These are phyloP conservation scores for Lonchura striata DNA, from an alignment of 2,113 vertebrate species.

Conservation along the genomic window DNA sequence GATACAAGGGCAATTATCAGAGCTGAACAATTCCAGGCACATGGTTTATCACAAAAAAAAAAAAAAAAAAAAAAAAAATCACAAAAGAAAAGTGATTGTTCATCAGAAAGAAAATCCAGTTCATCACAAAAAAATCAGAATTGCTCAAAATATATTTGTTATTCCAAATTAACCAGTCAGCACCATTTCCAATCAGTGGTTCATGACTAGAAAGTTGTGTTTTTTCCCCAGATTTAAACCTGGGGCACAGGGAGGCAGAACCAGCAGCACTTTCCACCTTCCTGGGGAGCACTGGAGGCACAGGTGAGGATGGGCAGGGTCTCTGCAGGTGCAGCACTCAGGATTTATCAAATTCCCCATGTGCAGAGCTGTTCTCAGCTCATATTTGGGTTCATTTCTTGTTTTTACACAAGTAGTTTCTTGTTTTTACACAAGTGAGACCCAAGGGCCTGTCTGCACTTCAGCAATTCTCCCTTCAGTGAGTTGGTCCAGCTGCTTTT, in stretches of 20 bases:
- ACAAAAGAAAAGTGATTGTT: too few species aligned
- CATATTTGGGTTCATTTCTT: background rate
- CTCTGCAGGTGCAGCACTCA: too few species aligned
- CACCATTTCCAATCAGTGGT: background rate
- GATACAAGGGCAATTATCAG: background rate
- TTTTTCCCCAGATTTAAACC: background rate
- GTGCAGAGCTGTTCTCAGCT: background rate
- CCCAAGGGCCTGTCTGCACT: background rate
- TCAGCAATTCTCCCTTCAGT: background rate
- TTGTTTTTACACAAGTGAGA: background rate
- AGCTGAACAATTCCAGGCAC: background rate
- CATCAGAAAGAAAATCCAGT: background rate
- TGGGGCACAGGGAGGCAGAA: background rate
- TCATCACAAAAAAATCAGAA: background rate
- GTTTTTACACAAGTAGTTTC: background rate
- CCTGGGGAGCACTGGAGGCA: background rate
- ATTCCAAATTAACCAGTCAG: background rate
- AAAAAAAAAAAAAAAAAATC: background rate
- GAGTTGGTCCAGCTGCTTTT: background rate
- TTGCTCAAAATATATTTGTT: background rate
- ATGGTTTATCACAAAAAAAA: background rate
- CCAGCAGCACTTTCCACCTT: background rate
- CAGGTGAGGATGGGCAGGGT: fast-evolving
- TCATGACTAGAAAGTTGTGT: background rate
- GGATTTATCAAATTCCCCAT: background rate